phyloP scores from a whole-genome alignment of 1,140 invertebrate genomes.

The Laodelphax striatellus region DNA sequence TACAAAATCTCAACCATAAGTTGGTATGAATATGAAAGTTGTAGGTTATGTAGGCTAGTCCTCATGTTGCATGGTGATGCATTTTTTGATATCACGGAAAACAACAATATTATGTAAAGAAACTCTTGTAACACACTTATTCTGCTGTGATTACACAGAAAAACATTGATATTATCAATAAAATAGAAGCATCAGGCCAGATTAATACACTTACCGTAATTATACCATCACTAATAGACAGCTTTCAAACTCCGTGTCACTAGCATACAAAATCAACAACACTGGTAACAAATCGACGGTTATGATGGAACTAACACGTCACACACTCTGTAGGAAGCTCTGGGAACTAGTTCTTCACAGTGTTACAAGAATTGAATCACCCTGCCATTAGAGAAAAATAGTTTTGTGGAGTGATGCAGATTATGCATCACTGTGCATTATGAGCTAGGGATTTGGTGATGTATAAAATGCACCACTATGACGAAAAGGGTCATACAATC shows the following conservation, averaged over 20 bases:
- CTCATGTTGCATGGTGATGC: slow-evolving; percentile 6
- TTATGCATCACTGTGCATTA: not conserved
- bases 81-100: slow-evolving; percentile 6
- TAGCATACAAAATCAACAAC: not conserved
- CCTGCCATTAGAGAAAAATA: not conserved
- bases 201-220: not conserved
- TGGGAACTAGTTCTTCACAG: not conserved
- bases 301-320: not conserved
- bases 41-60: not conserved
- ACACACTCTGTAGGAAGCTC: not conserved
- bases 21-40: not conserved
- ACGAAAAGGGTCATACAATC: too few species aligned
- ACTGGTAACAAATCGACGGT: not conserved
- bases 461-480: not conserved
- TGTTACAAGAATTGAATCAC: slow-evolving; percentile 1
- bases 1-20: not conserved
- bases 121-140: not conserved
- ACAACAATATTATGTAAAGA: not conserved
- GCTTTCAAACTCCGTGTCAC: not conserved
- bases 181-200: not conserved
- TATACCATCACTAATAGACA: not conserved
- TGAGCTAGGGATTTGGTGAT: not conserved
- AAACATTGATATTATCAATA: not conserved
- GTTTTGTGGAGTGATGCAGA: not conserved
- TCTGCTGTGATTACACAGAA: not conserved